Base-by-base conservation (phyloP, 2,113 vertebrate genomes). In the Sisor rabdophorus region DNA sequence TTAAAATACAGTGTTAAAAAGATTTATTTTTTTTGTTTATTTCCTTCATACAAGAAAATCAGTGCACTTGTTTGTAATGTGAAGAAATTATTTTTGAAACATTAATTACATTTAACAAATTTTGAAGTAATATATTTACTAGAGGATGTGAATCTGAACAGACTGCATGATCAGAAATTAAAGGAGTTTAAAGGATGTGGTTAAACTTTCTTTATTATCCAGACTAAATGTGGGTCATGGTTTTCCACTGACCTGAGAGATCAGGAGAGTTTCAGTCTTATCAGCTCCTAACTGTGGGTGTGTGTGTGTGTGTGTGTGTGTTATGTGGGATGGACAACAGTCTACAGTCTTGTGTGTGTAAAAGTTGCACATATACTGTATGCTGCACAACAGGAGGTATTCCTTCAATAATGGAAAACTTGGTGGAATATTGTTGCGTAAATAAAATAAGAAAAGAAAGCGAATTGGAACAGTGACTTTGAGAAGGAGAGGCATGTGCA, bases 221-320 rank as follows among this genome's bases (percentile, higher is more conserved):
- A 54, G 16, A 44, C 2, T 52, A 50, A 77, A 77, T 32, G 19
- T 32, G 26, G 55, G 54, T 26, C 64, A 53, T 20, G 56, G 26
- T 71, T 78, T 78, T 78, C 76, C 76, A 78, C 76, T 71, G 40
- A 61, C 54, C 58, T 78, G 76, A 44, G 40, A 44, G 6, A 48
- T 78, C 17, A 54, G 63, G 76, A 53, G 53, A 65, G 22, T 48
- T 68, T 67, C 56, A 56, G 52, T 58, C 15, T 28, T 77, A 52
- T 58, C 54, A 32, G 10, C 24, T 58, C 70, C 22, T 26, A 17
- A 48, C 28, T 15, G 83, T 75, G 80, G 68, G 71, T 30, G 61
- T 83, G 75, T 20, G 71, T 80, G 55, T 59, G 71, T 69, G 74
- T 28, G 52, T 53, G 50, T 55, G 84, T 76, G 77, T 4, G 76